Evolutionary conservation across 2,797 vertebrate genomes (phyloP).

Genomic region (Sorex maritimensis): DNA sequence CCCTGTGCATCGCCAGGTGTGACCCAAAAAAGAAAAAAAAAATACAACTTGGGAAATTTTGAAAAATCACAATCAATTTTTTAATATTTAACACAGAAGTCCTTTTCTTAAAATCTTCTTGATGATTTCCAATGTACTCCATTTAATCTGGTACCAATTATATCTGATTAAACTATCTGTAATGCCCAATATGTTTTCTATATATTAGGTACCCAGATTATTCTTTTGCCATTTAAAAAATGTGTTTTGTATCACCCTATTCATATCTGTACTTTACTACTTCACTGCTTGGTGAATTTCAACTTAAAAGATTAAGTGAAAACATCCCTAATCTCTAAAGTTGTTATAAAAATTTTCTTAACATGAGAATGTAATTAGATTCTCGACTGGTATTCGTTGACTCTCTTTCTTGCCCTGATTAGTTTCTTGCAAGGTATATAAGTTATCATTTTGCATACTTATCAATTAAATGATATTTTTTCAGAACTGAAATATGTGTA

Average conservation of each 20-base stretch:
- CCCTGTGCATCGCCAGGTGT: too few species aligned
- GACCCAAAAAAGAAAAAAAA: too few species aligned
- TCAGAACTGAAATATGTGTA: not conserved
- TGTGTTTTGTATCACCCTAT: not conserved
- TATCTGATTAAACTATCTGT: not conserved
- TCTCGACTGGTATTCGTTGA: not conserved
- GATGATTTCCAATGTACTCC: not conserved
- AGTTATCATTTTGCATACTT: conserved; percentile 25
- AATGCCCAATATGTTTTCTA: not conserved
- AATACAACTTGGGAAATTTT: not conserved
- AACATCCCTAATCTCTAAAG: conserved; percentile 22
- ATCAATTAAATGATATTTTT: conserved; percentile 15
- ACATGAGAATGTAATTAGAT: not conserved
- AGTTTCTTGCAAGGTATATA: not conserved
- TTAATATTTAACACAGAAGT: not conserved
- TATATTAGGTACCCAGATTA: not conserved
- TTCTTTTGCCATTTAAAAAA: not conserved
- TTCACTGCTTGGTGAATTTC: not conserved
- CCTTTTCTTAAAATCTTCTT: not conserved
- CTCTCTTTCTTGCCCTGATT: not conserved
- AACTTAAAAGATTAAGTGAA: not conserved
- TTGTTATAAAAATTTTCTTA: not conserved
- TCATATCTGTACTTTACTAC: not conserved
- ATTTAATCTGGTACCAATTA: not conserved
- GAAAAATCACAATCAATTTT: not conserved